A percentile compares a stretch with the other conserved stretches of the same genome.
These are phyloP conservation scores for Quadroppia sp. DNA, from an alignment of 2,888 invertebrate species.

Conservation along the genomic window DNA sequence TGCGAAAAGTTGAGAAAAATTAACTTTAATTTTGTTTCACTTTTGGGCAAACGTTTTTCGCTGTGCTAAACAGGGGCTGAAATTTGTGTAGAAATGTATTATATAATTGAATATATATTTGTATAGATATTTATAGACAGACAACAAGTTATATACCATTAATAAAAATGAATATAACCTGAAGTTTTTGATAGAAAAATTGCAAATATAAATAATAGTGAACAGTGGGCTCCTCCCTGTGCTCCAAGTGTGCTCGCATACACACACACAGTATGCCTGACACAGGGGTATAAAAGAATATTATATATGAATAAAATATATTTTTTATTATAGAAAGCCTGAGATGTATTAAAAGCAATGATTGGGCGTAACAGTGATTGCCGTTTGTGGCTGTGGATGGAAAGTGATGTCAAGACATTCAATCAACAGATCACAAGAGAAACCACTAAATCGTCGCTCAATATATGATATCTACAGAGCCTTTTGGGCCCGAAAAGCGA, in stretches of 20 bases:
- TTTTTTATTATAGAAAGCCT: no score
- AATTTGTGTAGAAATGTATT: no score
- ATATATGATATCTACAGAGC: no score
- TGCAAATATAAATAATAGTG: slow-evolving; percentile 16
- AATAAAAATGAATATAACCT: neutral
- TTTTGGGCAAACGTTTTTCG: no score
- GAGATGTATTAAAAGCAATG: slow-evolving; percentile 7
- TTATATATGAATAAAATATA: no score
- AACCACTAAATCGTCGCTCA: neutral
- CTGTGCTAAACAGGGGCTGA: no score
- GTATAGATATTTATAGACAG: neutral
- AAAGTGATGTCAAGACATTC: neutral
- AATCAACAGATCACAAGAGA: slow-evolving; percentile 2
- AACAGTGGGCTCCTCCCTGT: neutral
- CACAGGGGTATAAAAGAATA: no score
- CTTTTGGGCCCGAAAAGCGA: no score
- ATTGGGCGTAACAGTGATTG: neutral
- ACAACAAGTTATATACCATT: neutral
- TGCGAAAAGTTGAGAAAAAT: neutral
- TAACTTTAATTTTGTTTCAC: neutral
- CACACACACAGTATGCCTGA: slow-evolving; percentile 14
- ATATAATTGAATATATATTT: neutral
- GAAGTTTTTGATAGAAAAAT: slow-evolving; percentile 15
- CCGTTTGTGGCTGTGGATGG: neutral
- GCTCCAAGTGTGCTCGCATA: neutral